Percentiles rank a stretch among this genome's conserved stretches.
These are phyloP conservation scores for Parnassius orleans DNA, from an alignment of 2,888 invertebrate genomes.

Conservation along the genomic window DNA sequence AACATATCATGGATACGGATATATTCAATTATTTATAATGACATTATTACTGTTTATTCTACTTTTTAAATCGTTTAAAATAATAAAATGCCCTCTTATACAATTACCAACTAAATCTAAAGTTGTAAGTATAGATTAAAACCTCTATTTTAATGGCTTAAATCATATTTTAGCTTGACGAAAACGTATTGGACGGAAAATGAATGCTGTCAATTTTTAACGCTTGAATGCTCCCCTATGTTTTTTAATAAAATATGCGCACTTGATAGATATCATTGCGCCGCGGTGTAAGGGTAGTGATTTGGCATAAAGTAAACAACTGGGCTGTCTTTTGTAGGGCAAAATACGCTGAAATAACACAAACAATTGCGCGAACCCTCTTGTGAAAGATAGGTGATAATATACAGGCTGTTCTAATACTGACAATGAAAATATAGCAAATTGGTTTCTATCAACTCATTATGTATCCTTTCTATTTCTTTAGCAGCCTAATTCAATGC, in stretches of 20 bases:
- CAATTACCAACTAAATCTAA: slow-evolving; percentile 24
- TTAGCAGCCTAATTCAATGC: too few species aligned
- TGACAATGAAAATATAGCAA: not conserved
- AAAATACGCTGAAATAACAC: slow-evolving; percentile 75
- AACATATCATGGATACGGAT: slow-evolving; percentile 36
- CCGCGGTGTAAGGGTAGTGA: slow-evolving; percentile 59
- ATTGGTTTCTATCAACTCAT: too few species aligned
- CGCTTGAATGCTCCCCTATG: slow-evolving; percentile 51
- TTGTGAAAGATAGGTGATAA: slow-evolving; percentile 52
- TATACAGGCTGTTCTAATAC: slow-evolving; percentile 49
- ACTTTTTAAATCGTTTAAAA: slow-evolving; percentile 47
- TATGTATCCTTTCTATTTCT: too few species aligned
- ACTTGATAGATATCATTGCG: slow-evolving; percentile 70
- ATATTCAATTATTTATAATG: slow-evolving; percentile 38
- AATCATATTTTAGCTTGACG: slow-evolving; percentile 25
- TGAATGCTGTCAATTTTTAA: slow-evolving; percentile 33
- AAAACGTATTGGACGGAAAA: slow-evolving; percentile 14
- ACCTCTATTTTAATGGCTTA: slow-evolving; percentile 9
- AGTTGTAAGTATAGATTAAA: slow-evolving; percentile 9
- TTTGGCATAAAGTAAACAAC: slow-evolving; percentile 77
- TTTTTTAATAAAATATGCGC: slow-evolving; percentile 74
- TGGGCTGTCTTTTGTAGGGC: slow-evolving; percentile 63
- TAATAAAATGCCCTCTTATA: slow-evolving; percentile 40
- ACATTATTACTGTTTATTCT: slow-evolving; percentile 40
- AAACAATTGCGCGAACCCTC: slow-evolving; percentile 63